Conservation (phyloP, 2,797 vertebrate species). For the Clarias platycephalus region DNA sequence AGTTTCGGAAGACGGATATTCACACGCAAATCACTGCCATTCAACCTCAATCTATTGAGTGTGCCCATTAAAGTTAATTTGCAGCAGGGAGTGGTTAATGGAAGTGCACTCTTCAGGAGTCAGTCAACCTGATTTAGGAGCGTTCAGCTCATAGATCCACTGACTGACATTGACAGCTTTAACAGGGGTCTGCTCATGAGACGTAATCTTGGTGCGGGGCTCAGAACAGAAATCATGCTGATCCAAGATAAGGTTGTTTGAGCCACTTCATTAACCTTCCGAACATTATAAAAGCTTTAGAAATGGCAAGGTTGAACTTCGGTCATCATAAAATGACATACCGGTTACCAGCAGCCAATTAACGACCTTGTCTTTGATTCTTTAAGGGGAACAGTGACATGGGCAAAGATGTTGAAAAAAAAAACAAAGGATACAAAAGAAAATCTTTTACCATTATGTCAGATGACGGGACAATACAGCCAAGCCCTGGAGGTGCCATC, state of each 20-base stretch:
- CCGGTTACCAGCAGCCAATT: no score
- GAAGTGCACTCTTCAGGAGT: slow-evolving; percentile 76
- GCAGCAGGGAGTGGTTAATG: slow-evolving; percentile 78
- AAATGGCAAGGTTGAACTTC: neutral
- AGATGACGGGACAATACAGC: neutral
- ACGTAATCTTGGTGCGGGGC: neutral
- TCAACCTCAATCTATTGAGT: slow-evolving; percentile 73
- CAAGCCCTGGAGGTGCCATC: neutral
- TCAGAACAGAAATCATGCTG: slow-evolving; percentile 17
- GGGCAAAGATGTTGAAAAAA: neutral
- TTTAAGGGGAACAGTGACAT: neutral
- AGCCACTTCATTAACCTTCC: neutral
- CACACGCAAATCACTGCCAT: slow-evolving; percentile 77
- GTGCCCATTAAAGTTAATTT: slow-evolving; percentile 81
- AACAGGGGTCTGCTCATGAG: slow-evolving; percentile 67
- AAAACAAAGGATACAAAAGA: neutral
- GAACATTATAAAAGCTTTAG: neutral
- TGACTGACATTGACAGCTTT: slow-evolving; percentile 72
- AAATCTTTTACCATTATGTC: neutral
- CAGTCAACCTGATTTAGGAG: slow-evolving; percentile 80
- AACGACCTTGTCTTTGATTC: no score
- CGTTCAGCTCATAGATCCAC: slow-evolving; percentile 72
- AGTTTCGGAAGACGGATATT: slow-evolving; percentile 72
- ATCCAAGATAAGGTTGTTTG: neutral
- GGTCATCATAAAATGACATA: neutral